phyloP scores from a whole-genome alignment of 2,797 vertebrate genomes.

The Rhinophrynus dorsalis region DNA sequence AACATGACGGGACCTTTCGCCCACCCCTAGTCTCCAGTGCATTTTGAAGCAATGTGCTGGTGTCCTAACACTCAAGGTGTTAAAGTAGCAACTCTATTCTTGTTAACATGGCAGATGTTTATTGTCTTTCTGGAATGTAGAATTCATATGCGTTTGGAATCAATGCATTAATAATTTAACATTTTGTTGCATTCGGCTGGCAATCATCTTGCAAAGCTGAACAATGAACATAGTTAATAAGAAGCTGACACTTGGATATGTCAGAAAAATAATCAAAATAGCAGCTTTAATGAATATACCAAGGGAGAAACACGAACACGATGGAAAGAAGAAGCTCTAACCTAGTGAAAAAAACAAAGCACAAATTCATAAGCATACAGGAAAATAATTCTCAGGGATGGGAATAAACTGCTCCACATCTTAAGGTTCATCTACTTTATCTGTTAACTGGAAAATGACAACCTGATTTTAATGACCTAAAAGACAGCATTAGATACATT shows the following conservation, averaged over 20 bases:
- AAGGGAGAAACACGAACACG: constrained; percentile 26
- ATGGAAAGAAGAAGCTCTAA: constrained; percentile 24
- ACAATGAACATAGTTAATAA: constrained; percentile 35
- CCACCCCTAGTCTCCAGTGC: too few species aligned
- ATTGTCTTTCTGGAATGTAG: constrained; percentile 6
- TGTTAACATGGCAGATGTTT: not conserved
- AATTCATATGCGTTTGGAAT: constrained; percentile 13
- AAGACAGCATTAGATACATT: constrained; percentile 10
- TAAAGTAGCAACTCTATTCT: not conserved
- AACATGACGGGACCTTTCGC: too few species aligned
- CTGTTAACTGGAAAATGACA: constrained; percentile 29
- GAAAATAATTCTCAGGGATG: constrained; percentile 19
- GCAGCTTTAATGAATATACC: constrained; percentile 25
- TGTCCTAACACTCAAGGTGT: too few species aligned
- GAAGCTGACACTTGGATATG: constrained; percentile 31
- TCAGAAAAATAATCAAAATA: constrained; percentile 30
- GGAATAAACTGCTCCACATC: constrained; percentile 23
- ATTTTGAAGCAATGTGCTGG: too few species aligned
- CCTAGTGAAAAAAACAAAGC: constrained; percentile 25
- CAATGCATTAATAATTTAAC: constrained; percentile 43
- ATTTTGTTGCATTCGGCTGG: constrained; percentile 28
- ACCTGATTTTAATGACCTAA: constrained; percentile 10
- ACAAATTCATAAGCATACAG: constrained; percentile 25
- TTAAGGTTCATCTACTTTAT: constrained; percentile 39
- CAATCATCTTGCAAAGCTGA: constrained; percentile 31